Evolutionary conservation across 2,113 vertebrate genomes (phyloP), one percentile per base, ranked within the genome.

Genomic region (Sylvia atricapilla): DNA sequence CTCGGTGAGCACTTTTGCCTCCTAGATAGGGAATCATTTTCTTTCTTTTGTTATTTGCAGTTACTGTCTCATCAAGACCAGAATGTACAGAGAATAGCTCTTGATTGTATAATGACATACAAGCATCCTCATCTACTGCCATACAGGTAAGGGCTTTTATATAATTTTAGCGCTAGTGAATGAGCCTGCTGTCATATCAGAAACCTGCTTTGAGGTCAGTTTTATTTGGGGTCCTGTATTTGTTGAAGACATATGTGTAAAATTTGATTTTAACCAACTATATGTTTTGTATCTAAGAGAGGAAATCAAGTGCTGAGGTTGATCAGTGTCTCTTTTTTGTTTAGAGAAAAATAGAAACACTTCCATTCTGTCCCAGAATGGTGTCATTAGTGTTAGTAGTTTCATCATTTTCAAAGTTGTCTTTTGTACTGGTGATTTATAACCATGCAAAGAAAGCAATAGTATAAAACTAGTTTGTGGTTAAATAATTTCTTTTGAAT

Each of bases 61-160:
- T 89, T 99, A 76, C 97, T 99, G 75, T 99, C 98, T 62, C 99
- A 99, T 95, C 99, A 99, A 97, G 99, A 99, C 95, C 99, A 99
- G 96, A 98, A 96, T 31, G 99, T 99, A 47, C 99, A 99, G 95
- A 98, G 97, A 96, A 97, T 98, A 82, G 98, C 98, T 6, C 98
- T 99, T 96, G 98, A 99, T 62, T 99, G 99, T 94, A 92, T 99
- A 60, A 97, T 99, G 97, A 98, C 99, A 1, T 99, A 99, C 94
- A 99, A 98, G 82, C 98, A 99, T 91, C 97, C 98, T 16, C 98
- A 98, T 95, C 92, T 99, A 9, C 97, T 99, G 17, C 99, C 99
- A 5, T 99, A 99, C 95, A 99, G 98, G 99, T 99, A 98, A 97
- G 98, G 89, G 33, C 22, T 76, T 95, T 77, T 31, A 0, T 35